Conservation (phyloP, 1,140 invertebrate species). For the Zaprionus capensis region DNA sequence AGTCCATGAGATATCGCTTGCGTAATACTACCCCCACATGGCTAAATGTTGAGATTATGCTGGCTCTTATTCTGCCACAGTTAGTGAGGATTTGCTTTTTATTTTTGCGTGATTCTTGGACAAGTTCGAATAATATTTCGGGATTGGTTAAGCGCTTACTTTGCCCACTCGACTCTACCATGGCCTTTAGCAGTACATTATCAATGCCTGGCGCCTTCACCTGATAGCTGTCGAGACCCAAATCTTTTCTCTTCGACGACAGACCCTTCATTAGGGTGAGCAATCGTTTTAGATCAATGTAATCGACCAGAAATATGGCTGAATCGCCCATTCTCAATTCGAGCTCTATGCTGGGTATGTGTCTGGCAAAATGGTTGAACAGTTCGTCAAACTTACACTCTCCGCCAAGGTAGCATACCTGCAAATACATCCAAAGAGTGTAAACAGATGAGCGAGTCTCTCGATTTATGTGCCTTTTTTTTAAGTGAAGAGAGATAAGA, state of each 20-base stretch:
- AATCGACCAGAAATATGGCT: constrained; percentile 20
- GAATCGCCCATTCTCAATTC: constrained; percentile 29
- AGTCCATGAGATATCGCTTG: constrained; percentile 29
- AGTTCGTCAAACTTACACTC: constrained; percentile 28
- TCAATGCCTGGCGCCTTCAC: constrained; percentile 38
- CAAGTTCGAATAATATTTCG: background rate
- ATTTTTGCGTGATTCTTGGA: background rate
- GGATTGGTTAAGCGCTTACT: background rate
- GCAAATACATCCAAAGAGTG: background rate
- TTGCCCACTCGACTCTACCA: background rate
- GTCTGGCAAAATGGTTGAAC: constrained; percentile 1
- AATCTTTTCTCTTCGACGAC: background rate
- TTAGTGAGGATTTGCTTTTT: background rate
- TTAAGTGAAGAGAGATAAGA: too few relatives aligned
- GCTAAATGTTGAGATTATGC: background rate
- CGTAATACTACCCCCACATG: constrained; percentile 25
- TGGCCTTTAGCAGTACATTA: constrained; percentile 23
- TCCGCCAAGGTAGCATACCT: constrained; percentile 32
- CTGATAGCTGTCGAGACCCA: constrained; percentile 41
- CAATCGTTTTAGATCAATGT: background rate
- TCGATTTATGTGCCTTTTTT: background rate
- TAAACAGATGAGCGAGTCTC: background rate
- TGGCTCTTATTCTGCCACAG: background rate
- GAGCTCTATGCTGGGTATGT: constrained; percentile 26
- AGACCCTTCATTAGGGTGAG: constrained; percentile 26